These are phyloP conservation scores for Varecia variegata DNA, from an alignment of 2,797 vertebrate species.

Conservation along the genomic window DNA sequence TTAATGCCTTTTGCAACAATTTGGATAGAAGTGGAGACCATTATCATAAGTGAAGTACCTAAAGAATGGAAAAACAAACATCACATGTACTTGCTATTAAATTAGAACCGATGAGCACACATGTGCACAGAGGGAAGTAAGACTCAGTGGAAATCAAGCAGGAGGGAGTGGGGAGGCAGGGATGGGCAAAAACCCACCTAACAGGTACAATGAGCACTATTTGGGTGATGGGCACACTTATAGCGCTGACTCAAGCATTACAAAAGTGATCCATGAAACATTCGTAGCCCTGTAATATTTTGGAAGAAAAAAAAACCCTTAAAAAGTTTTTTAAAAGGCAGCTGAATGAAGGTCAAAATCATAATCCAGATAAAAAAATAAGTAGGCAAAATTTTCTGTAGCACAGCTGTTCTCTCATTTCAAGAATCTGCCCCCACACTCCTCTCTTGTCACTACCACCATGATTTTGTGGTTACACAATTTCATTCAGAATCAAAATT, in stretches of 20 bases:
- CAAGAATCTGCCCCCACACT: background rate
- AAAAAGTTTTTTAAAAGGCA: background rate
- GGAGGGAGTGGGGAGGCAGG: background rate
- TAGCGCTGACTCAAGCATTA: background rate
- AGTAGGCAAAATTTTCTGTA: background rate
- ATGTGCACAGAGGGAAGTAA: background rate
- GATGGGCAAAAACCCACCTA: background rate
- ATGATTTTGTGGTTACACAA: background rate
- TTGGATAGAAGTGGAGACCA: background rate
- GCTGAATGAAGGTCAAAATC: background rate
- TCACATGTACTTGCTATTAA: background rate
- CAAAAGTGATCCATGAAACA: background rate
- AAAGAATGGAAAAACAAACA: background rate
- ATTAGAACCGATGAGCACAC: background rate
- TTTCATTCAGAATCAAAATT: constrained; percentile 18
- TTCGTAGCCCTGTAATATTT: background rate
- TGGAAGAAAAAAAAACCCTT: background rate
- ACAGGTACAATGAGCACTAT: background rate
- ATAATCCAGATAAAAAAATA: constrained; percentile 1
- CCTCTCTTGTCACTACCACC: background rate
- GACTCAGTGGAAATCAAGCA: background rate
- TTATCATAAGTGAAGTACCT: background rate
- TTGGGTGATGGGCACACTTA: background rate
- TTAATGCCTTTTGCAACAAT: background rate
- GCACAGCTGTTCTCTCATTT: background rate